Base-by-base conservation (phyloP, 2,797 vertebrate genomes). In the Malurus leucopterus region DNA sequence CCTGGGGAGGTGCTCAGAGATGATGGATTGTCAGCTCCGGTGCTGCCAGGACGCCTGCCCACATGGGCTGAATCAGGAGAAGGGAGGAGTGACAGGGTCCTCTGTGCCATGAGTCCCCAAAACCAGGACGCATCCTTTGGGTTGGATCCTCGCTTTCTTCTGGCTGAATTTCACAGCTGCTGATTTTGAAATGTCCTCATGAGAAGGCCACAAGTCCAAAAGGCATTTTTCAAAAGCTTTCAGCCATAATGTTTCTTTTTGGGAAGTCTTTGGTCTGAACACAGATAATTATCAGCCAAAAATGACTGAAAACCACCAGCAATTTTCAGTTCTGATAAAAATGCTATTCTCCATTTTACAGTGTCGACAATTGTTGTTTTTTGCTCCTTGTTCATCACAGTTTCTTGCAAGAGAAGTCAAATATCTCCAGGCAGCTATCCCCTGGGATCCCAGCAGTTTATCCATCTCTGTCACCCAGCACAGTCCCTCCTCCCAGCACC, bases 291-390 rank as follows among this genome's bases (percentile, higher is more conserved):
- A 72, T 63, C 63, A 78, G 63, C 34, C 74, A 81, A 51, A 90
- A 81, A 55, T 67, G 69, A 34, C 73, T 90, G 90, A 81, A 88
- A 92, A 86, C 84, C 80, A 91, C 59, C 38, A 88, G 59, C 59
- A 93, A 53, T 59, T 92, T 88, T 91, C 77, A 84, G 16, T 81
- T 79, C 77, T 5, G 34, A 72, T 89, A 86, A 93, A 90, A 92
- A 62, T 5, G 10, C 19, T 58, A 1, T 84, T 86, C 59, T 71
- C 67, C 11, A 20, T 43, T 86, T 86, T 29, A 55, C 50, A 64
- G 30, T 71, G 80, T 80, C 91, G 92, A 54, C 83, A 91, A 83
- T n/a, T 64, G n/a, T 13, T 50, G 27, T 2, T 19, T 85, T 93
- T 88, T 74, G 24, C 47, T 91, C 43, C 76, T 78, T 73, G 41